Base-by-base conservation (phyloP, 2,797 vertebrate genomes). In the Propithecus deckenii region DNA sequence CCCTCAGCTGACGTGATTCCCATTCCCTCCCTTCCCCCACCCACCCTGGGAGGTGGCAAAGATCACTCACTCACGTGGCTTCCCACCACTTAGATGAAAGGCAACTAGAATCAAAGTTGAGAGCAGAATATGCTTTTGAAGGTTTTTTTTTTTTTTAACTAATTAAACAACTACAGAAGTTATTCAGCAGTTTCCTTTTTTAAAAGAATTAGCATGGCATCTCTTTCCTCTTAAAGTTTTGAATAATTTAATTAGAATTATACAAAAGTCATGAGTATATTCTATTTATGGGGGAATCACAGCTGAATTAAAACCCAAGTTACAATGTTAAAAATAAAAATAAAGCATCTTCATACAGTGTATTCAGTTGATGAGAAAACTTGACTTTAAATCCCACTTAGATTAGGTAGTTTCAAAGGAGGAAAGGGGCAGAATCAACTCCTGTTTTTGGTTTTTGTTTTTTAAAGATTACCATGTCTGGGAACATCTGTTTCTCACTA, bases 1-100 rank as follows among this genome's bases (percentile, higher is more conserved):
- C 92, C 38, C 98, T 99, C 98, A 99, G 98, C 98, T 99, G 99
- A 96, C 63, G 75, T 86, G 97, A 94, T 17, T 2, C n/a, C 41
- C 35, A 12, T 18, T 22, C 11, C 50, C 52, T 38, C n/a, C 96
- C 96, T 91, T 91, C 87, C 94, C 71, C 89, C 80, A 85, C 28
- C 95, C 95, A n/a, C 57, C 22, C 59, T 1, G 3, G 3, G 10
- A 59, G 13, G 61, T 3, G 30, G 46, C 35, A 48, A 30, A 46
- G 67, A 23, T 55, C 32, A 88, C 86, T 96, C 98, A 92, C 96
- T 96, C 98, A 92, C 96, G 71, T 65, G 97, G 95, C 95, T 96
- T 97, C 98, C 78, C 96, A 96, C 97, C 97, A 97, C 96, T 94
- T 61, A 95, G 71, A 96, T 78, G 93, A 97, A 96, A 94, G 86